Conservation (phyloP, 2,888 invertebrate species). For the Andrena bucephala region DNA sequence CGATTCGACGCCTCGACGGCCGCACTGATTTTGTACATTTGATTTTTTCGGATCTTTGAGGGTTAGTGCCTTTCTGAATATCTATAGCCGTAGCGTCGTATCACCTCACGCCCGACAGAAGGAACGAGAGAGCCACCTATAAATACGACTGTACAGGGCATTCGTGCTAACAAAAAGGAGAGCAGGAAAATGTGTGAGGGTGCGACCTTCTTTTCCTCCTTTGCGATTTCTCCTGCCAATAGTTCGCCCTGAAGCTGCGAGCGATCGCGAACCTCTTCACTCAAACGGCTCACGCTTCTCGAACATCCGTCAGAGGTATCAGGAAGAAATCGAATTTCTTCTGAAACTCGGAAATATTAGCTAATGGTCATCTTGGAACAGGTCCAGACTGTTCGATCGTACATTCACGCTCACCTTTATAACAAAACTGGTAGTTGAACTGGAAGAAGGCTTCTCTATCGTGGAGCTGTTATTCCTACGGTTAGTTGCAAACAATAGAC, state of each 20-base stretch:
- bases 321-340: constrained; percentile 26
- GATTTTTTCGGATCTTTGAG: constrained; percentile 71
- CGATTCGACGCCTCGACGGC: constrained; percentile 42
- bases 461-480: neutral
- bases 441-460: neutral
- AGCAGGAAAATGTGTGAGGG: constrained; percentile 40
- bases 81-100: constrained; percentile 65
- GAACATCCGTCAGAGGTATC: neutral
- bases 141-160: constrained; percentile 72
- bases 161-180: constrained; percentile 56
- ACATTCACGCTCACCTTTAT: constrained; percentile 19
- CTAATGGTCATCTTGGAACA: constrained; percentile 31
- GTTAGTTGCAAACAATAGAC: constrained; percentile 20
- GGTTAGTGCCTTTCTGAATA: constrained; percentile 79
- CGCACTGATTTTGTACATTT: constrained; percentile 72
- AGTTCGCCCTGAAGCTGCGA: neutral
- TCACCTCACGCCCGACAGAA: constrained; percentile 59
- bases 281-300: neutral
- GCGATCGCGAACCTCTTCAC: neutral
- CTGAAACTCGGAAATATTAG: constrained; percentile 1
- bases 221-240: constrained; percentile 35
- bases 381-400: constrained; percentile 50
- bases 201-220: constrained; percentile 53
- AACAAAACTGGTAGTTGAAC: constrained; percentile 6
- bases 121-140: constrained; percentile 53